Conservation (phyloP, 2,888 invertebrate species). For the Erebia aethiops region DNA sequence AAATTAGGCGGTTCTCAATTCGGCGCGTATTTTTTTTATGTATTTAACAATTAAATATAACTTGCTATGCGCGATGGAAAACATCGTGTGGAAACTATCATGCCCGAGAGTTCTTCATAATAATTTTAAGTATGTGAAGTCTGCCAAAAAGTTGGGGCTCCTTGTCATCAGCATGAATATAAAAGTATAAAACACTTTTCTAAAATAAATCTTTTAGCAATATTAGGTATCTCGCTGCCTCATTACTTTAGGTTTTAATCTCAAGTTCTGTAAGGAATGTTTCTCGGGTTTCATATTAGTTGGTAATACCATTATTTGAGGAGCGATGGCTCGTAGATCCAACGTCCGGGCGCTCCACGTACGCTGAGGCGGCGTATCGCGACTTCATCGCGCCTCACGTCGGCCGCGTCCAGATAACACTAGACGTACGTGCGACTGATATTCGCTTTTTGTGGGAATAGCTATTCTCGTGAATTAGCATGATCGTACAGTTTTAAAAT, state of each 20-base stretch:
- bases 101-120: too few species aligned
- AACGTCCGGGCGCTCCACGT: conserved; percentile 42
- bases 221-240: background rate
- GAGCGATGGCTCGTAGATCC: conserved; percentile 33
- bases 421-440: conserved; percentile 48
- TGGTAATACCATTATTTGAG: conserved; percentile 26
- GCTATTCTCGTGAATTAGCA: conserved; percentile 41
- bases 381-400: conserved; percentile 47
- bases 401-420: conserved; percentile 42
- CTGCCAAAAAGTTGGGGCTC: too few species aligned
- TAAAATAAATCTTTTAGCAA: too few species aligned
- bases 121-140: too few species aligned
- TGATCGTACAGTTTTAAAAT: conserved; percentile 25
- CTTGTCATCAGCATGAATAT: too few species aligned
- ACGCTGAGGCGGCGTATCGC: conserved; percentile 42
- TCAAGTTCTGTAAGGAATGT: conserved; percentile 1
- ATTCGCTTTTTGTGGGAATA: conserved; percentile 47
- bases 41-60: too few species aligned
- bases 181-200: too few species aligned
- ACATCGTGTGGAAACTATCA: too few species aligned
- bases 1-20: too few species aligned
- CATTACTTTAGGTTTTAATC: background rate
- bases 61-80: too few species aligned
- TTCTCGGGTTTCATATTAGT: conserved; percentile 4
- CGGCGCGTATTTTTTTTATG: too few species aligned